These are phyloP conservation scores for Clupea harengus DNA, from an alignment of 2,113 vertebrate species.

Conservation along the genomic window DNA sequence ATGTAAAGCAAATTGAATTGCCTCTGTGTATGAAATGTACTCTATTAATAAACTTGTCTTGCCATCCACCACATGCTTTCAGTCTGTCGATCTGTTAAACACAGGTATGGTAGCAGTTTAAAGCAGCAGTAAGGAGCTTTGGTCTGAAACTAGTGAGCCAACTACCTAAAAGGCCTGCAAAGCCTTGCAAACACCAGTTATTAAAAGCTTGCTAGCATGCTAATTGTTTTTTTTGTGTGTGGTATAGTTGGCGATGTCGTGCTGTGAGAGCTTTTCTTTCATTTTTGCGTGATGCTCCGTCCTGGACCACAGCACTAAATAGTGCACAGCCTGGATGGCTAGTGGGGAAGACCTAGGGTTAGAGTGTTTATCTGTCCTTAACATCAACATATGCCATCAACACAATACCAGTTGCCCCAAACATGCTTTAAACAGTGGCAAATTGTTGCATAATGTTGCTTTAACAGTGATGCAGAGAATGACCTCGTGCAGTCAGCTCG, in stretches of 20 bases:
- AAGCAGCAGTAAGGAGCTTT: background rate
- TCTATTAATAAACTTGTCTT: too few species aligned
- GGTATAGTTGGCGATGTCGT: too few species aligned
- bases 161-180: background rate
- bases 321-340: background rate
- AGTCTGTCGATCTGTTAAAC: background rate
- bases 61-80: background rate
- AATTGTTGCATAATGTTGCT: background rate
- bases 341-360: background rate
- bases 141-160: background rate
- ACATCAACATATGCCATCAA: background rate
- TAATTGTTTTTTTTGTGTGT: background rate
- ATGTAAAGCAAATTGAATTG: too few species aligned
- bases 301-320: background rate
- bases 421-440: too few species aligned
- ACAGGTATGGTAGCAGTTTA: background rate
- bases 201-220: background rate
- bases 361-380: background rate
- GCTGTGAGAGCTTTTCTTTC: too few species aligned
- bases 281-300: too few species aligned
- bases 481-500: too few species aligned
- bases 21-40: too few species aligned
- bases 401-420: background rate
- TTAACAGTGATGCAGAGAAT: background rate
- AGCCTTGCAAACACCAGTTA: background rate